These are phyloP conservation scores for Brachystomella parvula DNA, from an alignment of 1,140 invertebrate species.

Conservation along the genomic window DNA sequence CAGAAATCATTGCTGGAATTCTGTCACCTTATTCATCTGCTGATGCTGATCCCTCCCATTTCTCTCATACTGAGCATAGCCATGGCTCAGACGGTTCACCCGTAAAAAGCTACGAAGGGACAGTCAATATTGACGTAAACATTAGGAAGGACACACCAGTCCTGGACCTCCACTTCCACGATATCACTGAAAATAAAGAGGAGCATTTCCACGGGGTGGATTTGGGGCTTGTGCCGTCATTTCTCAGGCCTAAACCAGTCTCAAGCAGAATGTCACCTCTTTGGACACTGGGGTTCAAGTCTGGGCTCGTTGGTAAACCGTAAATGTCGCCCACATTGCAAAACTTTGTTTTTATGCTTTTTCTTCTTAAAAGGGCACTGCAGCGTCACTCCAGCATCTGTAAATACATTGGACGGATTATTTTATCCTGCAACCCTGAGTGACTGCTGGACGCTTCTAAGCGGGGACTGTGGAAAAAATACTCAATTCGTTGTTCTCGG, in stretches of 20 bases:
- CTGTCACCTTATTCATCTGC: conserved; percentile 2
- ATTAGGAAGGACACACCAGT: conserved; percentile 11
- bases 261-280: conserved; percentile 25
- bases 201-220: conserved; percentile 32
- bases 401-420: conserved; percentile 34
- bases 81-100: neutral
- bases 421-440: conserved; percentile 23
- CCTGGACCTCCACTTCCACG: conserved; percentile 24
- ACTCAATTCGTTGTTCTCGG: conserved; percentile 32
- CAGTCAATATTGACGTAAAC: conserved; percentile 18
- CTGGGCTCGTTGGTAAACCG: conserved; percentile 20
- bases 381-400: conserved; percentile 23
- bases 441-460: conserved; percentile 35
- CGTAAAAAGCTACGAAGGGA: conserved; percentile 8
- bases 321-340: neutral
- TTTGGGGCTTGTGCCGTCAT: conserved; percentile 19
- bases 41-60: neutral
- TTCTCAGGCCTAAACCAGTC: conserved; percentile 12
- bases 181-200: conserved; percentile 6
- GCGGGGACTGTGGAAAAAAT: conserved; percentile 34
- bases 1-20: neutral
- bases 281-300: neutral
- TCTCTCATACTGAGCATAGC: neutral
- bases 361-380: conserved; percentile 26
- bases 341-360: conserved; percentile 10